Conservation (phyloP, 2,113 vertebrate genomes). For the Pterocles gutturalis region DNA sequence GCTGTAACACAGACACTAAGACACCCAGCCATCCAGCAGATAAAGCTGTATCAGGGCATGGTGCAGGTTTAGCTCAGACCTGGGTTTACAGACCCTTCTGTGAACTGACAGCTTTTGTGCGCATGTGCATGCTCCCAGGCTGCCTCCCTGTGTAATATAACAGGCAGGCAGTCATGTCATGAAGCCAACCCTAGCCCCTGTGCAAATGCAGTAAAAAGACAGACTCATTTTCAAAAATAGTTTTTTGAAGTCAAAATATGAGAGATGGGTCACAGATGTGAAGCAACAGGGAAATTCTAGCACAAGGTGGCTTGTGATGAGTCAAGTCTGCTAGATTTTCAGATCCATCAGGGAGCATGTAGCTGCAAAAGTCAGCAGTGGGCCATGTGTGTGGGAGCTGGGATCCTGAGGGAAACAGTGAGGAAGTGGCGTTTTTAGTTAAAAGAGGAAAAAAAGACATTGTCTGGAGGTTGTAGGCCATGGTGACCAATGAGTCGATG, state of each 20-base stretch:
- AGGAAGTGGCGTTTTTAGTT: not conserved
- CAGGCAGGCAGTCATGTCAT: not conserved
- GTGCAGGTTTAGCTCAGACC: not conserved
- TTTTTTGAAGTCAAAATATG: not conserved
- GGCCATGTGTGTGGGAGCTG: not conserved
- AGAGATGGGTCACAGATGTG: not conserved
- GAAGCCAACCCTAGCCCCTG: not conserved
- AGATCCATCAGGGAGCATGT: not conserved
- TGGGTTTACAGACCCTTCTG: not conserved
- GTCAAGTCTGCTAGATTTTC: not conserved
- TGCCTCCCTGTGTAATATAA: not conserved
- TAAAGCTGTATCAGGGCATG: not conserved
- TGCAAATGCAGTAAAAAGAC: not conserved
- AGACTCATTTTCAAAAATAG: not conserved
- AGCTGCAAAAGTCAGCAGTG: not conserved
- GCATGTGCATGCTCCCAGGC: not conserved
- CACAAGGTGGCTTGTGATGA: not conserved
- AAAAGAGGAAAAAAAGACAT: not conserved
- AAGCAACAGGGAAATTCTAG: not conserved
- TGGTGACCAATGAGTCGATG: fast-evolving
- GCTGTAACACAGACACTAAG: not conserved
- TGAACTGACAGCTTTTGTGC: not conserved
- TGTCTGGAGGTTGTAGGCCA: not conserved
- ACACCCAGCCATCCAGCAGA: not conserved
- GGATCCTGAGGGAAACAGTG: not conserved